These are phyloP conservation scores for Macrosteles quadrilineatus DNA, from an alignment of 1,140 invertebrate species.

Conservation along the genomic window DNA sequence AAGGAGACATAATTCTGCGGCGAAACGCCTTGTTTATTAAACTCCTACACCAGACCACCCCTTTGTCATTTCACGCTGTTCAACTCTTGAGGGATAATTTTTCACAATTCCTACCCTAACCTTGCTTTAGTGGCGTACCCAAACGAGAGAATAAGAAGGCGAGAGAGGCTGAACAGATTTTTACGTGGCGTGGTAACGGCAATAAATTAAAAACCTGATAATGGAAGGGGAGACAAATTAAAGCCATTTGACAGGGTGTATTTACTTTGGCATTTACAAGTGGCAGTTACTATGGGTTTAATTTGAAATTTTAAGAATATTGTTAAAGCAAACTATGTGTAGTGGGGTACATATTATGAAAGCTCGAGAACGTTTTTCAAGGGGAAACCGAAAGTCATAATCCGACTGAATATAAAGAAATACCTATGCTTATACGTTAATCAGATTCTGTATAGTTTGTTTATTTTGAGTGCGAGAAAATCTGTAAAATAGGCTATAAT, in stretches of 20 bases:
- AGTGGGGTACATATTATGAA: too few species aligned
- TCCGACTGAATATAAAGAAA: too few species aligned
- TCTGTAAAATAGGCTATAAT: too few species aligned
- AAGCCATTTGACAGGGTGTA: not conserved
- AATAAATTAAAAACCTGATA: constrained; percentile 18
- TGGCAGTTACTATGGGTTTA: too few species aligned
- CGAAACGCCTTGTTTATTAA: constrained; percentile 17
- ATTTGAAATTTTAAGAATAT: too few species aligned
- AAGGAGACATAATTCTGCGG: constrained; percentile 25
- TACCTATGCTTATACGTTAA: too few species aligned
- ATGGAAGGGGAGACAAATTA: constrained; percentile 1
- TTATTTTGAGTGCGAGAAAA: too few species aligned
- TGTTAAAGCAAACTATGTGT: too few species aligned
- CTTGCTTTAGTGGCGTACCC: not conserved
- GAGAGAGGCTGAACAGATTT: constrained; percentile 7
- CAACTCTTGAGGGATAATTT: constrained; percentile 21
- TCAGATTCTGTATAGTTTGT: too few species aligned
- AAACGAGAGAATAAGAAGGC: not conserved
- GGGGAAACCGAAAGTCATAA: too few species aligned
- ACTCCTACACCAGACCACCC: not conserved
- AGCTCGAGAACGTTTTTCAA: too few species aligned
- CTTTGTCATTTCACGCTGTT: constrained; percentile 9
- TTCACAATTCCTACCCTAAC: constrained; percentile 13
- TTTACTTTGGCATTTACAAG: too few species aligned
- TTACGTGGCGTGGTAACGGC: constrained; percentile 9